These are phyloP conservation scores for Pseudomyrmex gracilis DNA, from an alignment of 1,140 invertebrate species.

Conservation along the genomic window DNA sequence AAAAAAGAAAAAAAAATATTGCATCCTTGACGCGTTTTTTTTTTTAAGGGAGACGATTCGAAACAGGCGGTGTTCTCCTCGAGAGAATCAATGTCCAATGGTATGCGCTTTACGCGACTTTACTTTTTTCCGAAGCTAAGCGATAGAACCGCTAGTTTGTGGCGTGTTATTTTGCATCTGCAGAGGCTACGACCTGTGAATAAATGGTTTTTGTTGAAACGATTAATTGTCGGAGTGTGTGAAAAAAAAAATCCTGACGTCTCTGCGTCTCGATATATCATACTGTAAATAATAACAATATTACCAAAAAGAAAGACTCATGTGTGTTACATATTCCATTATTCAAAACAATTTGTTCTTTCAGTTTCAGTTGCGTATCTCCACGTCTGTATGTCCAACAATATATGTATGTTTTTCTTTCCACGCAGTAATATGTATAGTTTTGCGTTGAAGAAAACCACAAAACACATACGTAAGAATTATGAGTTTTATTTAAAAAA, in stretches of 20 bases:
- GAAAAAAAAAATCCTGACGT: conserved; percentile 52
- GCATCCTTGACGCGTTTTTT: conserved; percentile 18
- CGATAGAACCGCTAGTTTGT: conserved; percentile 59
- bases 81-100: conserved; percentile 40
- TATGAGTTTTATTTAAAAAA: too few species aligned
- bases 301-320: conserved; percentile 43
- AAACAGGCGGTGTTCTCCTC: conserved; percentile 50
- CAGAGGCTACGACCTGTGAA: conserved; percentile 59
- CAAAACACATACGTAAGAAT: too few species aligned
- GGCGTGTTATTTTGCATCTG: conserved; percentile 59
- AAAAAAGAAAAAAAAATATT: background rate
- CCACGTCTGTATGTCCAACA: too few species aligned
- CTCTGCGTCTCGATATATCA: conserved; percentile 47
- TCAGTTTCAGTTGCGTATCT: background rate
- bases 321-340: conserved; percentile 33
- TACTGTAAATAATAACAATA: conserved; percentile 59
- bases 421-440: background rate
- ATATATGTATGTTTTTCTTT: background rate
- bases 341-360: background rate
- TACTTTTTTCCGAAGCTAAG: conserved; percentile 56
- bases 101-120: conserved; percentile 55
- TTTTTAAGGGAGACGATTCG: conserved; percentile 30
- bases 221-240: conserved; percentile 56
- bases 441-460: too few species aligned
- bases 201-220: conserved; percentile 62